Conservation (phyloP, 2,797 vertebrate genomes). For the Poecilia gillii region DNA sequence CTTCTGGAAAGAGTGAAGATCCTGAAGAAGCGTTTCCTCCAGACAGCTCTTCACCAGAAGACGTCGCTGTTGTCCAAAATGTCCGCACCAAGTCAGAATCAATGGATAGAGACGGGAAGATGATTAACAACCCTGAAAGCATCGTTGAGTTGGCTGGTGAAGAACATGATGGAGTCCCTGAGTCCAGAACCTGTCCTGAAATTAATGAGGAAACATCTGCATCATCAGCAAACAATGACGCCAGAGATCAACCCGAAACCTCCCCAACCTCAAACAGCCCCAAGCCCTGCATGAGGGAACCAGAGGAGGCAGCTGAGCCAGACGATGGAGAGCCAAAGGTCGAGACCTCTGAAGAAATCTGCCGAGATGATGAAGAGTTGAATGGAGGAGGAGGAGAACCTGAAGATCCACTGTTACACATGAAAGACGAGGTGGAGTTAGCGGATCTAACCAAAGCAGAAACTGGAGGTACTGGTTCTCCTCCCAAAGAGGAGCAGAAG, state of each 20-base stretch:
- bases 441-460: not conserved
- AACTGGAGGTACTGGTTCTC: not conserved
- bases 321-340: not conserved
- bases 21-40: not conserved
- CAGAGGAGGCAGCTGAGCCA: conserved; percentile 22
- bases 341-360: conserved; percentile 1
- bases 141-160: not conserved
- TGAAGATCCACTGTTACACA: conserved; percentile 7
- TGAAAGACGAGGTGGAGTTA: not conserved
- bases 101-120: conserved; percentile 11
- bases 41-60: conserved; percentile 14
- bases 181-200: conserved; percentile 15
- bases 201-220: not conserved
- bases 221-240: not conserved
- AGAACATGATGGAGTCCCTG: not conserved
- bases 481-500: not conserved
- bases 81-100: conserved; percentile 8
- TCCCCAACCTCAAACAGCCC: not conserved
- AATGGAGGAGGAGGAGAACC: not conserved
- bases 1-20: not conserved
- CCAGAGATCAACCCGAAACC: not conserved
- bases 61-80: not conserved
- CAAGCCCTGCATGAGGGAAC: not conserved
- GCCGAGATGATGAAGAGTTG: not conserved
- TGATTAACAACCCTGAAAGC: not conserved